Base-by-base conservation (phyloP, 2,113 vertebrate species). In the Pachycephala philippinensis region DNA sequence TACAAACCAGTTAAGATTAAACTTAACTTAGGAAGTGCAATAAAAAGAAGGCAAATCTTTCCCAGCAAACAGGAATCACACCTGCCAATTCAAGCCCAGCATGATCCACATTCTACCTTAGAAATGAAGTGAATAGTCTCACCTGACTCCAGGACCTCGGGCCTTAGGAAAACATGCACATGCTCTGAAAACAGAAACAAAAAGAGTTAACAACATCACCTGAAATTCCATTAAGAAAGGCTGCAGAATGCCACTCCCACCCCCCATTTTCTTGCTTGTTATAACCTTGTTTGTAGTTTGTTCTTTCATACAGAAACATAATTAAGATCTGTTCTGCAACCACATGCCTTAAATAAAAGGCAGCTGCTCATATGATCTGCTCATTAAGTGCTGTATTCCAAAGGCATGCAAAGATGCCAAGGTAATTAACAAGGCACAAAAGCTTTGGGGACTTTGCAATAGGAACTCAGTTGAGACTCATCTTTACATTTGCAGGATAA, bases 261-360 rank as follows among this genome's bases (percentile, higher is more conserved):
- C 4, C 1, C 2, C 15, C 3, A 16, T 60, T 84, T 78, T 64
- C 42, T 93, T 65, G 14, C 37, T 39, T 39, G 37, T 39, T 39
- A 74, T 70, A 96, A 88, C 52, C 68, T 94, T 83, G 50, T 94
- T 93, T 87, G 74, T 52, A 87, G 70, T 77, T 94, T 77, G 59
- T 70, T 96, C 84, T 93, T 94, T 77, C 52, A 70, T 44, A 80
- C 33, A 95, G 59, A 63, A 94, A 87, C 74, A 94, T 95, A 95
- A 96, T 95, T 95, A 96, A 91, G 93, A 94, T 74, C 63, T 96
- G 91, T 83, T 95, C 94, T 93, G 63, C 2, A 1, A 88, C 66
- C 75, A 84, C 87, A 71, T 79, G 87, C 42, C 82, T 94, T 93
- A 95, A 96, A 96, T 94, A 93, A 94, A 97, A 97, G 89, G 91